These are phyloP conservation scores for fruit fly (Drosophila melanogaster) DNA, from an alignment of 1,140 invertebrate species.

Conservation along the genomic window Release_6_plus_ISO1_MT NC_004354.4:11119501-11120000, in stretches of 20 bases:
- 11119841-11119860: not conserved
- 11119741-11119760: not conserved
- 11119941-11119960: not conserved
- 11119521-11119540: conserved; percentile 50
- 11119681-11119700: not conserved
- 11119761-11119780: not conserved
- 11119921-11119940: conserved; percentile 9
- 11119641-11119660: conserved; percentile 6
- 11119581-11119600: conserved; percentile 1
- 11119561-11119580: conserved; percentile 32
- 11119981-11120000: not conserved
- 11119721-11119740: not conserved
- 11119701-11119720: not conserved
- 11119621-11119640: not conserved
- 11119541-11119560: conserved; percentile 65
- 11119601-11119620: not conserved
- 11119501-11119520: conserved; percentile 15
- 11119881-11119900: conserved; percentile 71
- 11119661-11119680: not conserved
- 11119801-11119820: not conserved
- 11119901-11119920: conserved; percentile 64
- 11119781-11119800: not conserved
- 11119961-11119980: not conserved
- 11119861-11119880: conserved; percentile 68
- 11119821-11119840: not conserved